Evolutionary conservation across 2,888 invertebrate species (phyloP).

Genomic region (Sisyra nigra): DNA sequence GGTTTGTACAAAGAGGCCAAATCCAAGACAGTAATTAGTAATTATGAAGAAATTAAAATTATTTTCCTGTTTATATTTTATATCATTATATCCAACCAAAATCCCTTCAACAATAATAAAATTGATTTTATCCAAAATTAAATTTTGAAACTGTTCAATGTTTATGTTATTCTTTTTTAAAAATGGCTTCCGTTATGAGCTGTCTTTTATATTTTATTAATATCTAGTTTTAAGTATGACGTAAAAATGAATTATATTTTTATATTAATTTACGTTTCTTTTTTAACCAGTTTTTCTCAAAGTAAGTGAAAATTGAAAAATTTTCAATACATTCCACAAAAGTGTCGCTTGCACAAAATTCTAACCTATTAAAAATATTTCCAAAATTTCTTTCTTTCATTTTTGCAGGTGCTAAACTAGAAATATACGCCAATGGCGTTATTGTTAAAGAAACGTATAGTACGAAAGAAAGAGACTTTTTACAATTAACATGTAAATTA

Average conservation of each 20-base stretch:
- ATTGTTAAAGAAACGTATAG: neutral
- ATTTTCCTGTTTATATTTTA: no score
- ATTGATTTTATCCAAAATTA: no score
- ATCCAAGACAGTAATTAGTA: no score
- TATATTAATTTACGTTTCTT: neutral
- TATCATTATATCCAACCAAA: no score
- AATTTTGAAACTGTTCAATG: no score
- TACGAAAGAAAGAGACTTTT: constrained; percentile 4
- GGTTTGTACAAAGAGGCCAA: no score
- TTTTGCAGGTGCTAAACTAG: constrained; percentile 6
- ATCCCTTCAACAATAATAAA: no score
- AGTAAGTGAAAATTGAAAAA: neutral
- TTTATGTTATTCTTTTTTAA: no score
- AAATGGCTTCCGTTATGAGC: constrained; percentile 1
- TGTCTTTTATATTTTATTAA: neutral
- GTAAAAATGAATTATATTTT: constrained; percentile 2
- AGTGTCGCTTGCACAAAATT: neutral
- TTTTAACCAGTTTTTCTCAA: neutral
- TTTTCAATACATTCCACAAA: neutral
- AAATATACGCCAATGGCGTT: constrained; percentile 6
- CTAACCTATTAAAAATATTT: constrained; percentile 3
- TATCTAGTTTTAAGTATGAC: neutral
- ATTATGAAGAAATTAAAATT: no score
- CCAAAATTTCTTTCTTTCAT: neutral
- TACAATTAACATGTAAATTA: constrained; percentile 7